Conservation (phyloP, 2,797 vertebrate genomes). For the Bovichtus variegatus region DNA sequence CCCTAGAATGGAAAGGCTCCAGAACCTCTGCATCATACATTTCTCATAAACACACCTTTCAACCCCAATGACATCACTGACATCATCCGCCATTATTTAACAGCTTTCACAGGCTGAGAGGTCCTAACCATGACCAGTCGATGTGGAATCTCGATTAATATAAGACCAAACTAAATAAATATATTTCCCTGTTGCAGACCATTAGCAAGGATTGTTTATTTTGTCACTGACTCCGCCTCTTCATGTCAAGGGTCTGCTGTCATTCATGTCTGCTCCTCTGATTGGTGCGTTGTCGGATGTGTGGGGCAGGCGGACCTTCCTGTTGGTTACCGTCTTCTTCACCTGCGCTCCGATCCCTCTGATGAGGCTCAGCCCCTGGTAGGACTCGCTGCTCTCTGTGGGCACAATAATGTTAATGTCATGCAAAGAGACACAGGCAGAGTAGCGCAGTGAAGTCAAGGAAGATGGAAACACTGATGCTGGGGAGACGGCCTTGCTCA, state of each 20-base stretch:
- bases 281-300: constrained; percentile 93
- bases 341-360: constrained; percentile 93
- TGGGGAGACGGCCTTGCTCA: no score
- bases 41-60: neutral
- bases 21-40: neutral
- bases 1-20: neutral
- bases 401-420: neutral
- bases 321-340: constrained; percentile 93
- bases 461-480: no score
- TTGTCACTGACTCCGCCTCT: neutral
- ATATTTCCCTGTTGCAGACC: neutral
- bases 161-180: neutral
- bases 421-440: neutral
- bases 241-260: constrained; percentile 87
- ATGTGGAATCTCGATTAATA: neutral
- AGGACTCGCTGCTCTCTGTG: constrained; percentile 4
- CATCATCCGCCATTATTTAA: neutral
- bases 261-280: constrained; percentile 93
- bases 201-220: neutral
- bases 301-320: constrained; percentile 93
- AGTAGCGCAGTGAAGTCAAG: neutral
- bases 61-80: neutral
- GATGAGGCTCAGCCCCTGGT: constrained; percentile 93
- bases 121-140: neutral
- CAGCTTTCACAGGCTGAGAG: neutral